Evolutionary conservation across 1,140 invertebrate species (phyloP).

Genomic region (Panulirus ornatus): DNA sequence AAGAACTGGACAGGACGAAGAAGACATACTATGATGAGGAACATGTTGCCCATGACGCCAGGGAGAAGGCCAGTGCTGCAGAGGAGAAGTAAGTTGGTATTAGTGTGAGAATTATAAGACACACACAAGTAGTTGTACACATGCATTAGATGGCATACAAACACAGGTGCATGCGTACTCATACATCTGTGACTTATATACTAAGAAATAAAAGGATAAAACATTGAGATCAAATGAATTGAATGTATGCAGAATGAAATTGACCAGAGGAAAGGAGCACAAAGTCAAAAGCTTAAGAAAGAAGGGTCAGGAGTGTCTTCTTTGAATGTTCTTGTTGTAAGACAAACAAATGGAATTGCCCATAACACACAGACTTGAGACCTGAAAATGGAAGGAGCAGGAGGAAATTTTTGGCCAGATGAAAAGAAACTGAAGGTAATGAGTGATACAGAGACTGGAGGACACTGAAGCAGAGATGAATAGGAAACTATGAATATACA

Average conservation of each 20-base stretch:
- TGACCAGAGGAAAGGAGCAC: too few relatives aligned
- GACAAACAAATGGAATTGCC: too few relatives aligned
- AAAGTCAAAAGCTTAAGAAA: too few relatives aligned
- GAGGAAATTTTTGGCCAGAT: background rate
- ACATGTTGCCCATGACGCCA: conserved; percentile 94
- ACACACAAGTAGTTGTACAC: background rate
- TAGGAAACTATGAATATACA: conserved; percentile 2
- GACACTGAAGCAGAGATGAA: background rate
- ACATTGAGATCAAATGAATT: too few relatives aligned
- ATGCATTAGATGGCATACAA: too few relatives aligned
- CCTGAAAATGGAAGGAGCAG: background rate
- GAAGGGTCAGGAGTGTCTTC: too few relatives aligned
- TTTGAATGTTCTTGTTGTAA: too few relatives aligned
- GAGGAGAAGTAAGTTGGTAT: conserved; percentile 91
- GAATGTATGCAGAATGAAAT: too few relatives aligned
- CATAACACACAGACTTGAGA: too few relatives aligned
- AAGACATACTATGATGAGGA: conserved; percentile 97
- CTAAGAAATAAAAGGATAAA: too few relatives aligned
- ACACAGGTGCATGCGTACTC: too few relatives aligned
- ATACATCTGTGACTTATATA: too few relatives aligned
- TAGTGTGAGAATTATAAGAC: background rate
- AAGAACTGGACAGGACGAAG: conserved; percentile 95
- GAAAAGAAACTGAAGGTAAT: background rate
- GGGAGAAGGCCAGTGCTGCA: conserved; percentile 95
- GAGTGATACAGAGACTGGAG: background rate